phyloP scores from a whole-genome alignment of 2,797 vertebrate species.

The Merluccius polli region DNA sequence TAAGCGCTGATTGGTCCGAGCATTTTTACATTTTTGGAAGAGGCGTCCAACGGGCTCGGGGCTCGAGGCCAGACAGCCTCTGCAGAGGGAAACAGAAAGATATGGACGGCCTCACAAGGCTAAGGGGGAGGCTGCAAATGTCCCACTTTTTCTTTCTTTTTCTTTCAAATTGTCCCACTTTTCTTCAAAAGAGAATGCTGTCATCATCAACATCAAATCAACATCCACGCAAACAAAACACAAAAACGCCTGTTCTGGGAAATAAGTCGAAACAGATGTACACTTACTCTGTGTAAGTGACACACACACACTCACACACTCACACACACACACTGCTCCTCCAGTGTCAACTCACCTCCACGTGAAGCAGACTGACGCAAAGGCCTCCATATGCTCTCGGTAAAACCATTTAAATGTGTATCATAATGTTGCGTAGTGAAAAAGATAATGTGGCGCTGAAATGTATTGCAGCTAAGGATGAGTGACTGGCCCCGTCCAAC shows the following conservation, averaged over 20 bases:
- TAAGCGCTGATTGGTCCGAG: not conserved
- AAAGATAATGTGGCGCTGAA: no score
- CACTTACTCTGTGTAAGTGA: not conserved
- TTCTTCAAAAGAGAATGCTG: not conserved
- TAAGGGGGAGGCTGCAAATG: not conserved
- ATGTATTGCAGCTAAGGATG: no score
- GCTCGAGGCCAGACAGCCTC: not conserved
- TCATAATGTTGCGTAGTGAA: not conserved
- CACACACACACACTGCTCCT: conserved; percentile 8
- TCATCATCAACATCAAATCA: not conserved
- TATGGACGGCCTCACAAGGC: not conserved
- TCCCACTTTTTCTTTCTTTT: not conserved
- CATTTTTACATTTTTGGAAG: not conserved
- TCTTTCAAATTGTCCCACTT: no score
- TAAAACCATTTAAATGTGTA: not conserved
- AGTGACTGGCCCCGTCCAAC: no score
- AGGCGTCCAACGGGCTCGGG: not conserved
- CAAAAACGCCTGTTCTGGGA: not conserved
- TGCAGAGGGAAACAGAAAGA: not conserved
- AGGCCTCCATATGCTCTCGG: not conserved
- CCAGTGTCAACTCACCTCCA: not conserved
- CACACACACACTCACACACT: conserved; percentile 12
- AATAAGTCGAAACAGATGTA: not conserved
- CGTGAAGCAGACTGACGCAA: not conserved
- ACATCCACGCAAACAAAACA: conserved; percentile 3